Percentiles rank a stretch among this genome's conserved stretches.
These are phyloP conservation scores for Cheilosia pagana DNA, from an alignment of 2,888 invertebrate genomes.

Conservation along the genomic window DNA sequence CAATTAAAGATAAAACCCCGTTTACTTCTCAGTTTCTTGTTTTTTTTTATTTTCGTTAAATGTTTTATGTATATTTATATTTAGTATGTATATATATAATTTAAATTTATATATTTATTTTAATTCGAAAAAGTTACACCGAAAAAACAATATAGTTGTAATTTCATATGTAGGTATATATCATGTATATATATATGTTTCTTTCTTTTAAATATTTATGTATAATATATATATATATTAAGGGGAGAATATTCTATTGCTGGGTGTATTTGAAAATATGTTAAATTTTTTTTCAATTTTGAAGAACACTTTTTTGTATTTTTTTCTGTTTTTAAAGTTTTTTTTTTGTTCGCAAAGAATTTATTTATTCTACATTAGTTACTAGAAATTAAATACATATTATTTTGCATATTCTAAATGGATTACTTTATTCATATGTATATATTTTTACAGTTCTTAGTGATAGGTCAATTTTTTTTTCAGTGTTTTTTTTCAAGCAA, in stretches of 20 bases:
- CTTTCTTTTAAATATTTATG: conserved; percentile 36
- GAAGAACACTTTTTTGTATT: conserved; percentile 55
- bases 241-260: conserved; percentile 60
- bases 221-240: conserved; percentile 49
- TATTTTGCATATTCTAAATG: neutral
- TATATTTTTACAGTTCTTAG: neutral
- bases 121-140: conserved; percentile 74
- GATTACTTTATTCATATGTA: conserved; percentile 25
- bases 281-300: conserved; percentile 37
- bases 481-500: conserved; percentile 8
- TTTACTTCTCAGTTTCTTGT: conserved; percentile 65
- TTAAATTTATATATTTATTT: conserved; percentile 71
- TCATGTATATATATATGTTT: conserved; percentile 63
- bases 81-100: conserved; percentile 71
- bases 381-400: conserved; percentile 46
- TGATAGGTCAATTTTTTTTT: neutral
- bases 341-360: conserved; percentile 39
- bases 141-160: conserved; percentile 70
- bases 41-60: conserved; percentile 70
- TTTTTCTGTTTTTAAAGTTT: conserved; percentile 8
- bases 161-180: conserved; percentile 69
- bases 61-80: conserved; percentile 73
- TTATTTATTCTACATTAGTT: conserved; percentile 49
- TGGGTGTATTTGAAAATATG: conserved; percentile 65
- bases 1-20: conserved; percentile 15